Base-by-base conservation (phyloP, 2,113 vertebrate species). In the Tringa solitaria region DNA sequence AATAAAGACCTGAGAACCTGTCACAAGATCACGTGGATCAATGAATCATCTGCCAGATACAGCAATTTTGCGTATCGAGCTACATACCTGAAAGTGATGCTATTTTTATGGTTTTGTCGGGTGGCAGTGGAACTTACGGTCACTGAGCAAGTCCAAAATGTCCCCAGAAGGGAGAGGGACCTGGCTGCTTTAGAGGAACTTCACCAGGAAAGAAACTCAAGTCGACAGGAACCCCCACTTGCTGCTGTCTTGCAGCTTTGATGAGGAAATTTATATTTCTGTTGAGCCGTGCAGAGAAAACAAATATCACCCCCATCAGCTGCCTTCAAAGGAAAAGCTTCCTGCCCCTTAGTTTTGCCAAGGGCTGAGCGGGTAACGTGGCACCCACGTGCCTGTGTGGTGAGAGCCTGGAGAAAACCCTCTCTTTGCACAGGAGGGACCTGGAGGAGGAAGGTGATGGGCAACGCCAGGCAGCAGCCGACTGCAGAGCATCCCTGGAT, bases 211-310 rank as follows among this genome's bases (percentile, higher is more conserved):
- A 60, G 83, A 60, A 93, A 72, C 48, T 13, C 2, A 56, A 94
- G 85, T 67, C 14, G 48, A 15, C 79, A 20, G 67, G 63, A 88
- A 56, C 88, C 87, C 1, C 65, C 50, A 5, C 83, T 70, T 59
- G 18, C 9, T 37, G 69, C 69, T 59, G 56, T 22, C 75, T 19
- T 19, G 78, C 59, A 35, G 72, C 72, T 26, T 1, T 6, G 67
- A 93, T 32, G 84, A 81, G 95, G 88, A 83, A 92, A 96, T 75
- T 22, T n/a, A 4, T 51, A 3, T 65, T 86, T 77, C 95, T 92
- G 93, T 41, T 54, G 84, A 90, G 90, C 84, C 8, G 2, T 93
- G 85, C 72, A 94, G 64, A 78, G 60, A 90, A 93, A 94, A 84
- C 90, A 92, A 94, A 72, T 50, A 45, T 50, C 76, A 64, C 20